Conservation (phyloP, 1,140 invertebrate species). For the Acromyrmex echinatior region DNA sequence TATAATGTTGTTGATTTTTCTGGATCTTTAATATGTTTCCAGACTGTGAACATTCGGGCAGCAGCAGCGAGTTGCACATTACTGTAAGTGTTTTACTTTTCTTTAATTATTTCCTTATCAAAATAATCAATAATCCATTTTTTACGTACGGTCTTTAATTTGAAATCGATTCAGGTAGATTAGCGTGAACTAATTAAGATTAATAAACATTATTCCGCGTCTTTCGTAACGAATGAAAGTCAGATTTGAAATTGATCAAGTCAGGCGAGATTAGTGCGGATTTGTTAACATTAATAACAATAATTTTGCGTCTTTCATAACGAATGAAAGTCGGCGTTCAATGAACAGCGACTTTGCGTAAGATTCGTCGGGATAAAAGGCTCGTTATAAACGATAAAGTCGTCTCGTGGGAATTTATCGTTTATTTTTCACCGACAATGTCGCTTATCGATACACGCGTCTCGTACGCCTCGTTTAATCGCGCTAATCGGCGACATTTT, state of each 20-base stretch:
- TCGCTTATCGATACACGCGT: slow-evolving; percentile 37
- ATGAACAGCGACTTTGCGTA: background rate
- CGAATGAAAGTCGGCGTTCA: background rate
- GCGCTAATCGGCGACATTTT: slow-evolving; percentile 42
- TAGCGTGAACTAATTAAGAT: background rate
- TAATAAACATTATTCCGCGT: slow-evolving; percentile 21
- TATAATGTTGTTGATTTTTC: background rate
- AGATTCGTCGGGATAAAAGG: background rate
- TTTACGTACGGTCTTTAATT: background rate
- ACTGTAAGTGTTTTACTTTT: background rate
- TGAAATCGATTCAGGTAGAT: background rate
- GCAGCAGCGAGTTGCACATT: background rate
- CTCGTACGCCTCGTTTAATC: slow-evolving; percentile 33
- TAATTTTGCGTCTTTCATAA: slow-evolving; percentile 22
- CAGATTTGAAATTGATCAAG: background rate
- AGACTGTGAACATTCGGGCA: background rate
- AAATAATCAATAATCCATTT: background rate
- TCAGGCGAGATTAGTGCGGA: background rate
- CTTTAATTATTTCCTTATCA: background rate
- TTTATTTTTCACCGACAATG: slow-evolving; percentile 27
- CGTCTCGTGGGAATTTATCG: slow-evolving; percentile 1
- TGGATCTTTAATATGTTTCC: background rate
- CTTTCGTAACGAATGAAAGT: slow-evolving; percentile 31
- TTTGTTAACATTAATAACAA: slow-evolving; percentile 17
- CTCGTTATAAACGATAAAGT: background rate